Evolutionary conservation across 1,140 invertebrate genomes (phyloP).

Genomic region (Cephus cinctus): DNA sequence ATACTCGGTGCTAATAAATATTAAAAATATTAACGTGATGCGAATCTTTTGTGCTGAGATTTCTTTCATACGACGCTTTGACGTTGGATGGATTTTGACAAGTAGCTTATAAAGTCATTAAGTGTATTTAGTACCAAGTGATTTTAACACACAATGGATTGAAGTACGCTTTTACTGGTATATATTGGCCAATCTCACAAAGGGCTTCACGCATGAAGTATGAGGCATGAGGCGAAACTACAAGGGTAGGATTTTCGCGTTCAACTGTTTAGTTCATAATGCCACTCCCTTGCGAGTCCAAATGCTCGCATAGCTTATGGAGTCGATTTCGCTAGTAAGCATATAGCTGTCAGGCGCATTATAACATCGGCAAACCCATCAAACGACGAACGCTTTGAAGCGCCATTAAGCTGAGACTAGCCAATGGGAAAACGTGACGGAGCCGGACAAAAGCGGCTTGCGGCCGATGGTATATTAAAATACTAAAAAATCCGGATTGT

Average conservation of each 20-base stretch:
- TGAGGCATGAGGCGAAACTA: constrained; percentile 1
- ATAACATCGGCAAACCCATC: constrained; percentile 40
- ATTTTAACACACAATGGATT: too few relatives aligned
- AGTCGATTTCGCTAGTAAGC: constrained; percentile 10
- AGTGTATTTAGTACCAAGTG: too few relatives aligned
- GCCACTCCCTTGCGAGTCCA: constrained; percentile 6
- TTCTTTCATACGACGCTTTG: too few relatives aligned
- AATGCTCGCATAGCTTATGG: constrained; percentile 13
- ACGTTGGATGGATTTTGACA: too few relatives aligned
- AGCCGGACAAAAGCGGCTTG: constrained; percentile 9
- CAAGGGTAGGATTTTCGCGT: constrained; percentile 5
- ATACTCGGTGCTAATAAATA: too few relatives aligned
- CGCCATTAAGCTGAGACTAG: constrained; percentile 26
- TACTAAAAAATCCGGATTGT: too few relatives aligned
- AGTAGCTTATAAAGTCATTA: too few relatives aligned
- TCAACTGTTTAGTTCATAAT: constrained; percentile 21
- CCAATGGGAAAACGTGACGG: constrained; percentile 6
- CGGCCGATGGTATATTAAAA: too few relatives aligned
- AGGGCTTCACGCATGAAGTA: constrained; percentile 13
- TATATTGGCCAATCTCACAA: constrained; percentile 34
- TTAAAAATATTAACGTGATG: too few relatives aligned
- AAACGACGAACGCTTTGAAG: constrained; percentile 41
- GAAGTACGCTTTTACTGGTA: too few relatives aligned
- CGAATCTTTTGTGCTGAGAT: too few relatives aligned
- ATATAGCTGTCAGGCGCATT: constrained; percentile 20